Base-by-base conservation (phyloP, 1,140 invertebrate species). In the Lucilia cuprina region DNA sequence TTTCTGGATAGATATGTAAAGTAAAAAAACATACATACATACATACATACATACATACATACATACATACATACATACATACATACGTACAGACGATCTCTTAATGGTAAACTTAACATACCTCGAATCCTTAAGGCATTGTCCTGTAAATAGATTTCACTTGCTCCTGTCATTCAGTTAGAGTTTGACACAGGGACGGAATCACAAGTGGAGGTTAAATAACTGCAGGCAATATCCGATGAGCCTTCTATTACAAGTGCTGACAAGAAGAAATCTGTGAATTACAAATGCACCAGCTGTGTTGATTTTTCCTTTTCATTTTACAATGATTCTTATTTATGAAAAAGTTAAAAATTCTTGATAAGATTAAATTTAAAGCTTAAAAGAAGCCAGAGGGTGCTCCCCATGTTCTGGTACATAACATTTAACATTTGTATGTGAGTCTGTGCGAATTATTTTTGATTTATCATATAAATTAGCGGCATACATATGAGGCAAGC, bases 401-500 rank as follows among this genome's bases (percentile, higher is more conserved):
- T 80, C 2, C 41, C 50, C 25, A 80, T 80, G 77, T 41, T 8
- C 41, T 41, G 7, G 41, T 10, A 41, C 41, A 41, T 41, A 41
- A 41, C 41, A 41, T 12, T 30, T 30, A 55, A 17, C 17, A 80
- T 35, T 47, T 47, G 75, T 47, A 49, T 47, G 41, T n/a, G 7
- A 17, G 41, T 19, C 9, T 70, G 65, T 70, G n/a, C 21, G 65
- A 70, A 70, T 19, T 5, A 70, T 70, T 49, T 80, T 49, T 80
- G 77, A 50, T 80, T 80, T 50, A 80, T 80, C 41, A 80, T 80
- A 80, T 9, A 80, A 80, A 80, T 80, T 80, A 80, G 77, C 77
- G 41, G 77, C 21, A 50, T 78, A 35, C 55, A 60, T 70, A 70
- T 70, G 65, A 70, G 65, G n/a, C 19, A 70, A 70, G 25, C 19